Conservation (phyloP, 2,797 vertebrate genomes). For the Nothura maculosa region DNA sequence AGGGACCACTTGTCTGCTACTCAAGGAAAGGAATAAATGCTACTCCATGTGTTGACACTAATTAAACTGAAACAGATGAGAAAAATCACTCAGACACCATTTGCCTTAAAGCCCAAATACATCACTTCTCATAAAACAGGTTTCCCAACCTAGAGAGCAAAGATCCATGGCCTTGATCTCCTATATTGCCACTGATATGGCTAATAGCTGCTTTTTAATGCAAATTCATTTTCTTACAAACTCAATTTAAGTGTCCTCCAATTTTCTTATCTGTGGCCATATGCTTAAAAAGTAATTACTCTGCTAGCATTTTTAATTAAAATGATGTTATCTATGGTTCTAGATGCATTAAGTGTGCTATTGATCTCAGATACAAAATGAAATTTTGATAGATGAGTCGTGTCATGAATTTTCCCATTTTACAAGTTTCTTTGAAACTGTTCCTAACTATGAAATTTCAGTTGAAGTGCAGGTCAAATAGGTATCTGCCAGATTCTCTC, state of each 20-base stretch:
- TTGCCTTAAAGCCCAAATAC: conserved; percentile 18
- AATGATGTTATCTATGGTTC: conserved; percentile 68
- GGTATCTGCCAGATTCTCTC: background rate
- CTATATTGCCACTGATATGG: conserved; percentile 31
- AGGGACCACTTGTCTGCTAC: background rate
- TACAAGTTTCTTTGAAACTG: background rate
- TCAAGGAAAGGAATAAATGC: background rate
- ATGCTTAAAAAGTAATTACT: conserved; percentile 77
- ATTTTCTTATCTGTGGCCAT: conserved; percentile 70
- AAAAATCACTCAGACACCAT: background rate
- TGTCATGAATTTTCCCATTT: background rate
- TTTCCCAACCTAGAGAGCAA: background rate
- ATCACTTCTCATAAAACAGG: background rate
- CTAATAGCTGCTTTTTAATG: conserved; percentile 68
- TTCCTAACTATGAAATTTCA: background rate
- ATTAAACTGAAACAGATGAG: conserved; percentile 23
- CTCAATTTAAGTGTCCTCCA: conserved; percentile 73
- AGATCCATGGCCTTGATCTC: conserved; percentile 46
- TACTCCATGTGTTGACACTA: background rate
- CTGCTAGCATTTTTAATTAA: conserved; percentile 77
- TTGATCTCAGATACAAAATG: conserved; percentile 64
- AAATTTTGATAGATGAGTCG: conserved; percentile 53
- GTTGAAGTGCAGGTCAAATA: background rate
- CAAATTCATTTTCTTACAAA: conserved; percentile 75
- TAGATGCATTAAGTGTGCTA: conserved; percentile 59